Evolutionary conservation across 2,888 invertebrate genomes (phyloP).

Genomic region (Oasisia sp.): DNA sequence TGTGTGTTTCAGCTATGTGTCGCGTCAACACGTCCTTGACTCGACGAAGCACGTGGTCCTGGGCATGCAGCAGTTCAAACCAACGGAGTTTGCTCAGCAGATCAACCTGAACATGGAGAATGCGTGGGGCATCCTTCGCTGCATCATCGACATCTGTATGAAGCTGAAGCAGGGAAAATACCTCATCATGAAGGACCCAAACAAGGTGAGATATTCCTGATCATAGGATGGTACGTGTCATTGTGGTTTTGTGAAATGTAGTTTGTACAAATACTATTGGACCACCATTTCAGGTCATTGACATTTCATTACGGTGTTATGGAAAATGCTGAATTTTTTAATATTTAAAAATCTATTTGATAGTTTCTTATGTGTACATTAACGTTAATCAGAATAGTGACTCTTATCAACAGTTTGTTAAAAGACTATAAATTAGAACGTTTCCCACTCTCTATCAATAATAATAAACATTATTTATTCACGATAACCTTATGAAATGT

Average conservation of each 20-base stretch:
- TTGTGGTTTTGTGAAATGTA: not conserved
- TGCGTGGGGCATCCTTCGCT: slow-evolving; percentile 97
- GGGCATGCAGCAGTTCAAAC: slow-evolving; percentile 96
- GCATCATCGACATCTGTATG: slow-evolving; percentile 96
- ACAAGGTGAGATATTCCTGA: slow-evolving; percentile 73
- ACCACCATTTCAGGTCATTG: no score
- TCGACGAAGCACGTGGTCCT: slow-evolving; percentile 95
- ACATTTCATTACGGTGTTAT: not conserved
- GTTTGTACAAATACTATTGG: not conserved
- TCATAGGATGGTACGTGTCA: not conserved
- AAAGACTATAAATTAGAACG: no score
- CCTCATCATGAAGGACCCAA: slow-evolving; percentile 98
- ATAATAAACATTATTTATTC: no score
- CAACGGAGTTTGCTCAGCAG: slow-evolving; percentile 97
- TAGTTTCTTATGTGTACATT: no score
- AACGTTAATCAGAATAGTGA: no score
- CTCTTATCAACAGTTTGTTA: no score
- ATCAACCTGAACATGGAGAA: slow-evolving; percentile 99
- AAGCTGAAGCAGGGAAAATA: slow-evolving; percentile 95
- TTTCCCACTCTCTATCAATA: no score
- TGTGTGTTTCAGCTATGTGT: slow-evolving; percentile 79
- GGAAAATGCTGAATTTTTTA: not conserved
- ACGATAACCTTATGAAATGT: no score
- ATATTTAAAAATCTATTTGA: no score
- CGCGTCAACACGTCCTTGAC: slow-evolving; percentile 90